Conservation (phyloP, 2,797 vertebrate species). For the Thaleichthys pacificus region DNA sequence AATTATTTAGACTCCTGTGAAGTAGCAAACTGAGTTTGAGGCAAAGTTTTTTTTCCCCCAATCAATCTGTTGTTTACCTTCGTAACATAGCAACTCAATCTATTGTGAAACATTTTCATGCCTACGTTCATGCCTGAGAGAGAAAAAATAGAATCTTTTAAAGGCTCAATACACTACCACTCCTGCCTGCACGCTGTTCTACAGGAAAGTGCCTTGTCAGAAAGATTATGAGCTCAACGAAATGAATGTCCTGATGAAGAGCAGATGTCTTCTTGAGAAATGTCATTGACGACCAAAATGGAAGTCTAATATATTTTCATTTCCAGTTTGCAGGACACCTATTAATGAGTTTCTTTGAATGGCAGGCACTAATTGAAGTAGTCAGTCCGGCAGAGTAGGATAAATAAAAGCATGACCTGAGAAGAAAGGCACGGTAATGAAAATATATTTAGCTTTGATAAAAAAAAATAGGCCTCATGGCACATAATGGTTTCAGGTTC, state of each 20-base stretch:
- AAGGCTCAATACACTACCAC: constrained; percentile 5
- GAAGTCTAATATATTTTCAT: constrained; percentile 66
- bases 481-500: constrained; percentile 17
- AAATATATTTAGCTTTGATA: constrained; percentile 49
- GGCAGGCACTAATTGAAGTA: constrained; percentile 68
- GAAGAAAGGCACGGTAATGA: constrained; percentile 57
- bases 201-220: constrained; percentile 46
- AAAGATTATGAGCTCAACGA: constrained; percentile 47
- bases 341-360: constrained; percentile 62
- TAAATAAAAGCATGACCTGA: constrained; percentile 63
- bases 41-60: constrained; percentile 47
- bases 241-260: constrained; percentile 59
- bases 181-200: constrained; percentile 17
- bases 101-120: constrained; percentile 32
- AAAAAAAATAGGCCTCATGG: constrained; percentile 24
- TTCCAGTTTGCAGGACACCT: constrained; percentile 60
- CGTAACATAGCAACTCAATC: constrained; percentile 22
- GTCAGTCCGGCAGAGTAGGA: constrained; percentile 55
- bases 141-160: not conserved
- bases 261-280: constrained; percentile 53
- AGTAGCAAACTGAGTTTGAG: constrained; percentile 61
- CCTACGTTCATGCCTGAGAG: not conserved
- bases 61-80: constrained; percentile 57
- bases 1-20: constrained; percentile 72
- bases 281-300: constrained; percentile 67